A percentile compares a stretch with the other conserved stretches of the same genome.
Conservation (phyloP, 2,113 vertebrate genomes). For the Anguilla japonica region DNA sequence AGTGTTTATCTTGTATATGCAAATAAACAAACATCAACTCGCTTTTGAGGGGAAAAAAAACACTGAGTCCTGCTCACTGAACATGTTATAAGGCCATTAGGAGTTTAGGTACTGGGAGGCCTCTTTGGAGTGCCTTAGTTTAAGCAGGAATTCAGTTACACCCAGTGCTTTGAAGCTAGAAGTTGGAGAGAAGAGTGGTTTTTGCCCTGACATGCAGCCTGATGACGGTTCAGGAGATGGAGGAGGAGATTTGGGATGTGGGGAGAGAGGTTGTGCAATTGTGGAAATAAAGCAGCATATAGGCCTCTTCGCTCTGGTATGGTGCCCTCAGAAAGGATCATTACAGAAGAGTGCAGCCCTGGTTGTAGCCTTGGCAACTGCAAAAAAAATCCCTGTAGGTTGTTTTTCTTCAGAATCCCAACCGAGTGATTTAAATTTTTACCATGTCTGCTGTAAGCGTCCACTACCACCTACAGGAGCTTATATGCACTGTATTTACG, state of each 20-base stretch:
- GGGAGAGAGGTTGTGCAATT: slow-evolving; percentile 14
- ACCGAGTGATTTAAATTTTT: background rate
- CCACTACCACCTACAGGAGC: too few relatives aligned
- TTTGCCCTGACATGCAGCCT: slow-evolving; percentile 18
- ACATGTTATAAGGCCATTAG: background rate
- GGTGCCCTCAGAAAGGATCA: background rate
- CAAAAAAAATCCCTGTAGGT: background rate
- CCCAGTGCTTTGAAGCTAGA: slow-evolving; percentile 8
- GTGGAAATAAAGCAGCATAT: background rate
- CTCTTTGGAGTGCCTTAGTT: background rate
- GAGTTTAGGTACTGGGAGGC: background rate
- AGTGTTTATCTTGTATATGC: too few relatives aligned
- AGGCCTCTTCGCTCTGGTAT: background rate
- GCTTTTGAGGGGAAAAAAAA: background rate
- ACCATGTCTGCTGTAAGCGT: too few relatives aligned
- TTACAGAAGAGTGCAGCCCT: background rate
- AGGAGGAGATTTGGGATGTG: background rate
- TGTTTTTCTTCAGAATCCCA: background rate
- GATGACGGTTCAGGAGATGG: background rate
- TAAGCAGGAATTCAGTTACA: slow-evolving; percentile 7
- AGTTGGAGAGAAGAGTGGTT: background rate
- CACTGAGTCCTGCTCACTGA: background rate
- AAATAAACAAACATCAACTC: too few relatives aligned
- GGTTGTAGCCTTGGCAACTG: too few relatives aligned
- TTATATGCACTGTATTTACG: background rate